Evolutionary conservation across 2,113 vertebrate genomes (phyloP).

Genomic region (Ctenomys sociabilis): DNA sequence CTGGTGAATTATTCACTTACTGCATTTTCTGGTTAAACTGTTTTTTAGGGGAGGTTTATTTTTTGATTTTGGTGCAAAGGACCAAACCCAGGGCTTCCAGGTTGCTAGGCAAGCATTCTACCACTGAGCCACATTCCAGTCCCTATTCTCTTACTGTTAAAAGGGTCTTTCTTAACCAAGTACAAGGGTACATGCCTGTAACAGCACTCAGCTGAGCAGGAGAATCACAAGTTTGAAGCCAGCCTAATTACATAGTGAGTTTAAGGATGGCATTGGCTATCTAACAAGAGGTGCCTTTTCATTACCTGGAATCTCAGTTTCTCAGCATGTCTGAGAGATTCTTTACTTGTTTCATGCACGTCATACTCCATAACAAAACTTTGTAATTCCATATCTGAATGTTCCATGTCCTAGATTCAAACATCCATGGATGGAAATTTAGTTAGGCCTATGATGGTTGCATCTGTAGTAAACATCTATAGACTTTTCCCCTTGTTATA

Average conservation of each 20-base stretch:
- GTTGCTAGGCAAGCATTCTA: too few species aligned
- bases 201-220: not conserved
- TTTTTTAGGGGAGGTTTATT: too few species aligned
- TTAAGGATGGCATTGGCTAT: not conserved
- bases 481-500: not conserved
- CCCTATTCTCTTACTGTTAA: not conserved
- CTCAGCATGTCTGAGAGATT: constrained; percentile 17
- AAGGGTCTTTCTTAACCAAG: not conserved
- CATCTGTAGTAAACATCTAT: not conserved
- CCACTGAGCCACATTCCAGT: too few species aligned
- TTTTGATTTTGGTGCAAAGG: too few species aligned
- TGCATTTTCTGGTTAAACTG: not conserved
- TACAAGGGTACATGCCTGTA: not conserved
- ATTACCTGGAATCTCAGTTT: constrained; percentile 5
- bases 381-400: not conserved
- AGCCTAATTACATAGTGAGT: not conserved
- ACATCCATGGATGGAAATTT: not conserved
- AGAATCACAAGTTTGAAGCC: not conserved
- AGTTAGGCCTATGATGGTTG: not conserved
- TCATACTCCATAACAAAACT: not conserved
- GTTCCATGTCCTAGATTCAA: not conserved
- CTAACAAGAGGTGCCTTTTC: not conserved
- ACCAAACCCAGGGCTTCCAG: too few species aligned
- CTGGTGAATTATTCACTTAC: constrained; percentile 37
- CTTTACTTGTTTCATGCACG: not conserved